Percentiles rank a stretch among this genome's conserved stretches.
Conservation (phyloP, 2,113 vertebrate genomes). For the Lepidiolamprologus cunningtoni region DNA sequence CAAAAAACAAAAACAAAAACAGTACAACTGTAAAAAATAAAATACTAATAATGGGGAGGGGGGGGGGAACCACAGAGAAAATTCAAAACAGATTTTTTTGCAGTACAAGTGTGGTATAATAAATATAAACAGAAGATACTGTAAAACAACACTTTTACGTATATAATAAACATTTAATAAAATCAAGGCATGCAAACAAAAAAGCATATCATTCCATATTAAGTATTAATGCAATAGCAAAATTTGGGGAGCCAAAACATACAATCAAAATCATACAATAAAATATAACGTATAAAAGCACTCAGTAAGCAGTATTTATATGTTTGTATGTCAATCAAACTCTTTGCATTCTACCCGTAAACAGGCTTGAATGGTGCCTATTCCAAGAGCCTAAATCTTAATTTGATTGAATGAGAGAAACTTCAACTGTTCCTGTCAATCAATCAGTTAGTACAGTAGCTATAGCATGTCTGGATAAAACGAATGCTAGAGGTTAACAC, state of each 20-base stretch:
- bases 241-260: too few relatives aligned
- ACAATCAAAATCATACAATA: not conserved
- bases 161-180: not conserved
- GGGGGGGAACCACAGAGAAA: not conserved
- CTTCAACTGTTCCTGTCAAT: not conserved
- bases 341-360: not conserved
- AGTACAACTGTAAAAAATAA: not conserved
- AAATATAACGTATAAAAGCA: not conserved
- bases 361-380: not conserved
- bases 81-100: not conserved
- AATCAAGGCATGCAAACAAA: not conserved
- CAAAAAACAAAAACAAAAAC: not conserved
- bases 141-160: not conserved
- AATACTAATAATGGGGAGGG: not conserved
- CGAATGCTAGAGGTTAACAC: not conserved
- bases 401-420: not conserved
- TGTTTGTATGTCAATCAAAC: not conserved
- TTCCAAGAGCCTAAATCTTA: not conserved
- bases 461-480: not conserved
- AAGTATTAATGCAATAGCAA: not conserved
- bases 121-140: not conserved
- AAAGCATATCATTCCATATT: not conserved
- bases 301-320: not conserved
- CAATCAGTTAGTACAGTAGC: not conserved
- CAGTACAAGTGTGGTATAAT: not conserved